phyloP scores from a whole-genome alignment of 2,888 invertebrate species.

The Ormyrus pomaceus region DNA sequence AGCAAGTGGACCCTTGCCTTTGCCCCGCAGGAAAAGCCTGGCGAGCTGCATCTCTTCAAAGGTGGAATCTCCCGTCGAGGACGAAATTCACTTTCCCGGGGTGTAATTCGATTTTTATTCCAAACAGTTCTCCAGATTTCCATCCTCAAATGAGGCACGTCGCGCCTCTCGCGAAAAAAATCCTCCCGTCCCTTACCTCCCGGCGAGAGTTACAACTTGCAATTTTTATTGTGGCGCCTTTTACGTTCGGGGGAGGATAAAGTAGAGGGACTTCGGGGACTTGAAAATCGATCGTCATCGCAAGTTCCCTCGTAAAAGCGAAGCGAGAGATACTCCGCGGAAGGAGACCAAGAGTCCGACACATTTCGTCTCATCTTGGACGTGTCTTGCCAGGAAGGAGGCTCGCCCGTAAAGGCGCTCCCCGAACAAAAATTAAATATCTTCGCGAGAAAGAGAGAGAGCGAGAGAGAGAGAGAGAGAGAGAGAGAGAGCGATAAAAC shows the following conservation, averaged over 20 bases:
- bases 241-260: conserved; percentile 42
- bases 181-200: background rate
- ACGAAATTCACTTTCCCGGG: conserved; percentile 40
- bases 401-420: conserved; percentile 64
- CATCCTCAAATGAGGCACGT: conserved; percentile 40
- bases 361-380: conserved; percentile 35
- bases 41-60: conserved; percentile 34
- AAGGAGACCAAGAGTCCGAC: background rate
- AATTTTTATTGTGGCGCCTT: conserved; percentile 53
- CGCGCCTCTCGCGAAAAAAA: background rate
- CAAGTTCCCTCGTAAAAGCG: conserved; percentile 49
- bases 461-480: conserved; percentile 25
- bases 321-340: conserved; percentile 39
- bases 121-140: conserved; percentile 33
- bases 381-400: conserved; percentile 47
- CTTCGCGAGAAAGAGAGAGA: conserved; percentile 57
- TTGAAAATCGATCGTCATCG: conserved; percentile 54
- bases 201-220: conserved; percentile 43
- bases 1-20: conserved; percentile 50
- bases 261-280: conserved; percentile 27
- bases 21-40: background rate
- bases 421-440: conserved; percentile 70
- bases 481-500: conserved; percentile 64
- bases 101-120: conserved; percentile 26
- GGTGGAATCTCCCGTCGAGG: conserved; percentile 29